Evolutionary conservation across 1,140 invertebrate genomes (phyloP).

Genomic region (Pararge aegeria): DNA sequence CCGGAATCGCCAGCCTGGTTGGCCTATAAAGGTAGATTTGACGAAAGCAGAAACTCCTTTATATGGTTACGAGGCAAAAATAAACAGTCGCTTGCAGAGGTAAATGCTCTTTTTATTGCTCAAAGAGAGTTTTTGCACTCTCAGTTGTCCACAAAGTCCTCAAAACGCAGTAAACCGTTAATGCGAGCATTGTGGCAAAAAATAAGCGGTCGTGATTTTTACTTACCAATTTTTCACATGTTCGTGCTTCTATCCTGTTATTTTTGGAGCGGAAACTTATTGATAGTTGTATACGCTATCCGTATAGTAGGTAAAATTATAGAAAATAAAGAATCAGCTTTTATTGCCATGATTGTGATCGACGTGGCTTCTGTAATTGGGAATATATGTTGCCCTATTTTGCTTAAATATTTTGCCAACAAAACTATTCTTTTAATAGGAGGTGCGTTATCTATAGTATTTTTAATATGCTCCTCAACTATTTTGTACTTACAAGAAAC

Average conservation of each 20-base stretch:
- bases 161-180: background rate
- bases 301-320: slow-evolving; percentile 23
- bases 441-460: slow-evolving; percentile 16
- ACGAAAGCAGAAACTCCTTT: slow-evolving; percentile 24
- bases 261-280: slow-evolving; percentile 24
- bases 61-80: slow-evolving; percentile 17
- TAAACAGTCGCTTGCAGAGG: slow-evolving; percentile 20
- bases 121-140: slow-evolving; percentile 9
- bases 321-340: slow-evolving; percentile 21
- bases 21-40: slow-evolving; percentile 24
- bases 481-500: slow-evolving; percentile 22
- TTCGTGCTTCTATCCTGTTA: slow-evolving; percentile 16
- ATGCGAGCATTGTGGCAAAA: slow-evolving; percentile 8
- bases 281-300: slow-evolving; percentile 23
- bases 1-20: slow-evolving; percentile 25
- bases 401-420: slow-evolving; percentile 25
- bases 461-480: slow-evolving; percentile 12
- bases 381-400: slow-evolving; percentile 6
- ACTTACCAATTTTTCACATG: slow-evolving; percentile 22
- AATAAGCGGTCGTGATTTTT: slow-evolving; percentile 20
- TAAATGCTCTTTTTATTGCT: slow-evolving; percentile 18
- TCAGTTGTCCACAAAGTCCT: background rate
- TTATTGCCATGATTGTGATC: slow-evolving; percentile 21
- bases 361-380: slow-evolving; percentile 18
- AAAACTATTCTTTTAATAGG: slow-evolving; percentile 21